Percentiles rank a stretch among this genome's conserved stretches.
Conservation (phyloP, 2,113 vertebrate genomes). For the Pangasianodon gigas region DNA sequence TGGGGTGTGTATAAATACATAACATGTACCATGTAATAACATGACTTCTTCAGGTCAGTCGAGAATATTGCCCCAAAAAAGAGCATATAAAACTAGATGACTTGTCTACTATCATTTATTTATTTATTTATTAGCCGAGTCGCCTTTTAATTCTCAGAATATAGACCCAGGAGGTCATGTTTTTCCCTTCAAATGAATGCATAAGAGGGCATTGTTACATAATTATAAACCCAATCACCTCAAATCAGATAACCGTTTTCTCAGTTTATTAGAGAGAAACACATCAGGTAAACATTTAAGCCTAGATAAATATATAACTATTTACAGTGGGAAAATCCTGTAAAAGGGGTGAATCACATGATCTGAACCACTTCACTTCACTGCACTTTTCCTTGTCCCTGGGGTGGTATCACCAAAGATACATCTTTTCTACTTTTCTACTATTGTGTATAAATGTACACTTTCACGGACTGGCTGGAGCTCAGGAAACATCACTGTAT, state of each 20-base stretch:
- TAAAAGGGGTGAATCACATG: background rate
- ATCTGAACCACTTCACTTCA: background rate
- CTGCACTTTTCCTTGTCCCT: background rate
- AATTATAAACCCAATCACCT: background rate
- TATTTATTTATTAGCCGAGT: background rate
- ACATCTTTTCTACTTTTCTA: background rate
- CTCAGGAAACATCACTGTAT: background rate
- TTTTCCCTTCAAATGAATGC: background rate
- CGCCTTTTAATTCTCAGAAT: background rate
- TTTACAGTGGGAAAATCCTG: background rate
- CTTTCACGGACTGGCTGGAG: background rate
- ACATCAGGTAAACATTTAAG: background rate
- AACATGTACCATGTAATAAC: no score
- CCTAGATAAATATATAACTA: background rate
- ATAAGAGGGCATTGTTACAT: background rate
- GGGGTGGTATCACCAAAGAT: background rate
- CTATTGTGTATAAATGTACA: background rate
- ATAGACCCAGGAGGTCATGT: background rate
- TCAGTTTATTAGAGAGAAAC: background rate
- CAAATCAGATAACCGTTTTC: background rate
- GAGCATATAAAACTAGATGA: background rate
- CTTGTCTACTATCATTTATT: background rate
- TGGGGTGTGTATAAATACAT: no score
- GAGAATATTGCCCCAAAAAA: background rate
- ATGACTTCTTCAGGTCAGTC: background rate